Conservation (phyloP, 2,888 invertebrate species). For the Seira ritae region DNA sequence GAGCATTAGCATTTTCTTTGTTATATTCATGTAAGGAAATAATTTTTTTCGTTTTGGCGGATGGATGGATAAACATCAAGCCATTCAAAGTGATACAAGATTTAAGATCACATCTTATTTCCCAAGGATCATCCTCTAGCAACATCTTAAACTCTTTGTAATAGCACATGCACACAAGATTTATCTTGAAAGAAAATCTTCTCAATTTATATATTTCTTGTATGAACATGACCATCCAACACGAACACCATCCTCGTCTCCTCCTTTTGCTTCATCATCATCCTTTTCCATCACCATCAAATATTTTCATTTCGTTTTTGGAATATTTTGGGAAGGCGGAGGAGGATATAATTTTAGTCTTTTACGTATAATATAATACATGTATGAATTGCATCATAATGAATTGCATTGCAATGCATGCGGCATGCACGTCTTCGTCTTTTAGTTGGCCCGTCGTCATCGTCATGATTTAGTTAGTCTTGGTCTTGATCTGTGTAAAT, state of each 20-base stretch:
- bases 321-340: not conserved
- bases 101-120: not conserved
- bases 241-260: conserved; percentile 7
- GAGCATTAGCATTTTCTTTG: not conserved
- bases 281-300: not conserved
- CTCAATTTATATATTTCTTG: conserved; percentile 3
- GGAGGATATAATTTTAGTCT: no score
- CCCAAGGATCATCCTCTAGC: conserved; percentile 12
- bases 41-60: not conserved
- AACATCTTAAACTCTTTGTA: not conserved
- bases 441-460: no score
- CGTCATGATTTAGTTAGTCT: no score
- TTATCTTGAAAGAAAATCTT: conserved; percentile 12
- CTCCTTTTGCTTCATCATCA: conserved; percentile 7
- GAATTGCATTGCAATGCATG: conserved; percentile 2
- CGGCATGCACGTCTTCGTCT: no score
- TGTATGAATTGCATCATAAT: no score
- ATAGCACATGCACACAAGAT: no score
- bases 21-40: conserved; percentile 9
- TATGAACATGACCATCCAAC: conserved; percentile 3
- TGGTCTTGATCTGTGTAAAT: no score
- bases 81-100: no score
- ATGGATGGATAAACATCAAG: not conserved
- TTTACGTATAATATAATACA: no score
- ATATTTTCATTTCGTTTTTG: not conserved